Evolutionary conservation across 2,888 invertebrate genomes (phyloP), one percentile per base, ranked within the genome.

Genomic region (Lymantria monacha): DNA sequence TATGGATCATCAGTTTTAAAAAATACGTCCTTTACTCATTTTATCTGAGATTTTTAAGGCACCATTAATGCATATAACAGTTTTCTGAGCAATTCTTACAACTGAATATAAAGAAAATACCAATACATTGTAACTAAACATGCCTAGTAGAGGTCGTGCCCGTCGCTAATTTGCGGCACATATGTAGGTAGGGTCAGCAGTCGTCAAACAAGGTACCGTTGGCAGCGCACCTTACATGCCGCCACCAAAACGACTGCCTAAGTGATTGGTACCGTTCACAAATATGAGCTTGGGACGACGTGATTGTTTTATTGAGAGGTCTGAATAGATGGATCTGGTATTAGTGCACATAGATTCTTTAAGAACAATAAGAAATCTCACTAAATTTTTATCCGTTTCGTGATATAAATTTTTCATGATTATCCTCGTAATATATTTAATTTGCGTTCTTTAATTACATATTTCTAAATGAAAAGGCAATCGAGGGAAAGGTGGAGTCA

Each of bases 121-220:
- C 15, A n/a, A 38, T 44, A 36, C 44, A 41, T 40, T 22, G 44
- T 44, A 43, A 41, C 9, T 22, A n/a, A 46, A 40, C 38, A 22
- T 30, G 33, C 15, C 12, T 15, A n/a, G 30, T 10, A 47, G 13
- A 46, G 44, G 40, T 48, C 51, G 56, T 61, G 61, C 53, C 42
- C 65, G 57, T 66, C 55, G 45, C 42, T 69, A 45, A 57, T 57
- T 75, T 69, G 58, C 48, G 67, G 47, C 61, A 52, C 53, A 57
- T 47, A 12, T 38, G 41, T 61, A 22, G 22, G 80, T 83, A 86
- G 83, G 88, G 86, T 87, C 86, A 86, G 79, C 82, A 81, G 69
- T 82, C 84, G 83, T 85, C 86, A 85, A 86, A 83, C 81, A 75
- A 82, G 81, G 83, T 89, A 90, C 90, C 90, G 90, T 91, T 86